Evolutionary conservation across 2,888 invertebrate genomes (phyloP).

Genomic region (Polydrusus cervinus): DNA sequence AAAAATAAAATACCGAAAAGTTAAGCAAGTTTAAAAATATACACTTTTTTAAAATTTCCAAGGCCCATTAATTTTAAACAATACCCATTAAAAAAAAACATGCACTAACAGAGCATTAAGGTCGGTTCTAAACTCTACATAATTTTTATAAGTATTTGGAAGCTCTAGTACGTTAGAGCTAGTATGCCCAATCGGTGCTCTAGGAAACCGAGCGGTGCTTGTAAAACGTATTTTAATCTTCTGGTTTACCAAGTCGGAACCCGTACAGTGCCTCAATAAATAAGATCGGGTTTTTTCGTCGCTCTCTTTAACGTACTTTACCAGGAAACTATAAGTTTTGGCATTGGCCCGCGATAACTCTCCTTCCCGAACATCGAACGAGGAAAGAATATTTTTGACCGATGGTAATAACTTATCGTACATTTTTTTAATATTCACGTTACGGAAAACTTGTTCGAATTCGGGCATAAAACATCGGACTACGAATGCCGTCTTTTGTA

Average conservation of each 20-base stretch:
- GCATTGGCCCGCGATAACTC: neutral
- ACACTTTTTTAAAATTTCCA: too few relatives aligned
- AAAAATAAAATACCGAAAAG: too few relatives aligned
- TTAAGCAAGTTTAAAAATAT: too few relatives aligned
- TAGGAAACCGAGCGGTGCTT: constrained; percentile 18
- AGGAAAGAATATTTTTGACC: constrained; percentile 19
- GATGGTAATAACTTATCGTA: neutral
- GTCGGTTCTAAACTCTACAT: constrained; percentile 40
- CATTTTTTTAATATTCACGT: constrained; percentile 10
- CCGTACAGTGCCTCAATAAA: constrained; percentile 45
- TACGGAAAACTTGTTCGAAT: neutral
- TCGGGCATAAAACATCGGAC: constrained; percentile 2
- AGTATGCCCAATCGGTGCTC: constrained; percentile 47
- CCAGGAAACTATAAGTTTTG: neutral
- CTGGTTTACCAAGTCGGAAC: constrained; percentile 37
- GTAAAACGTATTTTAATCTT: constrained; percentile 31
- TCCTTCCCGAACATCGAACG: constrained; percentile 4
- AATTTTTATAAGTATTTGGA: constrained; percentile 42
- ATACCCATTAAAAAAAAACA: constrained; percentile 39
- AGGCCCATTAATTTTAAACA: constrained; percentile 1
- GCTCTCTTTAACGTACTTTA: constrained; percentile 34
- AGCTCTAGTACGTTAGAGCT: constrained; percentile 34
- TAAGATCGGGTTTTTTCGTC: constrained; percentile 30
- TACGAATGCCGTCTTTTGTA: constrained; percentile 41
- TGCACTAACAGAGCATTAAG: constrained; percentile 18